Evolutionary conservation across 2,888 invertebrate species (phyloP).

Genomic region (Gerris lacustris): DNA sequence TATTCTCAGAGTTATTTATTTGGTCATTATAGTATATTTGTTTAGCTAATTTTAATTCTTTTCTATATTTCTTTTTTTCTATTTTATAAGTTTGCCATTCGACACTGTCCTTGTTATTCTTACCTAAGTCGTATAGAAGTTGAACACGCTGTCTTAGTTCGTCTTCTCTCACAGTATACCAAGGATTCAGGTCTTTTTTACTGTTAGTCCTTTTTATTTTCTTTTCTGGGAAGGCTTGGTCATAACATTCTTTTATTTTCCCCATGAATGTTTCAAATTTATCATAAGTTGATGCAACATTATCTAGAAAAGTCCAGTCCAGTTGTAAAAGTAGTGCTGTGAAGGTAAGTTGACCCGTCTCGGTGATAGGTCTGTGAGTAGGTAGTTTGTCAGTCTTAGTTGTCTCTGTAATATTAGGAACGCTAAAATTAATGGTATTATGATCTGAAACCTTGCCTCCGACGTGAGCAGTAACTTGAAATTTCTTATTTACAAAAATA

Average conservation of each 20-base stretch:
- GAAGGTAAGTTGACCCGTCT: neutral
- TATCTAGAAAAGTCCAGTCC: neutral
- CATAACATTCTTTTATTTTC: neutral
- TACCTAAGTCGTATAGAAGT: neutral
- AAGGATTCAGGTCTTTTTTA: neutral
- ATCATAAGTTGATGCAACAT: neutral
- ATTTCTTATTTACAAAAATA: neutral
- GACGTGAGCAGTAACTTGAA: neutral
- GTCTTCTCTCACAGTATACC: neutral
- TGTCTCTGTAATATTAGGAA: neutral
- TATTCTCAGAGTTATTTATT: neutral
- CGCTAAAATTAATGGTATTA: neutral
- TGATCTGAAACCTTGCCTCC: neutral
- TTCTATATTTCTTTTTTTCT: neutral
- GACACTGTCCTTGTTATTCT: neutral
- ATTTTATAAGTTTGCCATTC: neutral
- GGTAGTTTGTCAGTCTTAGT: neutral
- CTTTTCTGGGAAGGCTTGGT: neutral
- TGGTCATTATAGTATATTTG: neutral
- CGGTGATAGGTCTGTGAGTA: neutral
- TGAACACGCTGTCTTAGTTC: neutral
- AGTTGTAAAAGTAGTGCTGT: neutral
- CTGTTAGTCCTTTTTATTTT: neutral
- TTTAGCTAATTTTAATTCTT: neutral
- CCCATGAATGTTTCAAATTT: neutral